These are phyloP conservation scores for Acrobasis repandana DNA, from an alignment of 2,888 invertebrate species.

Conservation along the genomic window DNA sequence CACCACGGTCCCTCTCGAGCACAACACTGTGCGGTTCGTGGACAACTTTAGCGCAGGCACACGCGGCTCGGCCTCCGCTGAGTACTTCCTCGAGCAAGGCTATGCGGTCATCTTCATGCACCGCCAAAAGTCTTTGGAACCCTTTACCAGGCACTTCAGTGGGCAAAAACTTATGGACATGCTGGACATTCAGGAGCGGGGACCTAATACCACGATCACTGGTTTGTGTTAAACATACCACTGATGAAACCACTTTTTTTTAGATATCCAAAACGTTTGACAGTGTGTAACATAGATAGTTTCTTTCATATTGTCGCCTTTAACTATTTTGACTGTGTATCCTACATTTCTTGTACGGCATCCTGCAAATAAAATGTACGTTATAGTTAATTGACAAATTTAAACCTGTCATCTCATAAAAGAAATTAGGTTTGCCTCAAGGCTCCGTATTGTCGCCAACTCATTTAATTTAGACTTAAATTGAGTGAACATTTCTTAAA, in stretches of 20 bases:
- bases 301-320: background rate
- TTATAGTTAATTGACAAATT: background rate
- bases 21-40: conserved; percentile 98
- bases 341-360: conserved; percentile 18
- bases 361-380: background rate
- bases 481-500: too few species aligned
- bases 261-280: background rate
- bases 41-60: conserved; percentile 99
- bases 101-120: conserved; percentile 98
- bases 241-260: background rate
- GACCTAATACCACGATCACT: conserved; percentile 85
- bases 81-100: conserved; percentile 92
- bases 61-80: conserved; percentile 96
- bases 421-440: background rate
- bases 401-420: background rate
- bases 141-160: conserved; percentile 94
- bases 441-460: background rate
- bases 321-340: background rate
- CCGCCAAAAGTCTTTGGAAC: conserved; percentile 94
- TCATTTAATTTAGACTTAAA: background rate
- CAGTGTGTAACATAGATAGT: background rate
- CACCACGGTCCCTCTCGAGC: conserved; percentile 97
- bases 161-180: conserved; percentile 91
- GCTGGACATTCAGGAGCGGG: conserved; percentile 86
- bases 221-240: conserved; percentile 57